Evolutionary conservation across 2,113 vertebrate species (phyloP).

Genomic region (Stegastes partitus): DNA sequence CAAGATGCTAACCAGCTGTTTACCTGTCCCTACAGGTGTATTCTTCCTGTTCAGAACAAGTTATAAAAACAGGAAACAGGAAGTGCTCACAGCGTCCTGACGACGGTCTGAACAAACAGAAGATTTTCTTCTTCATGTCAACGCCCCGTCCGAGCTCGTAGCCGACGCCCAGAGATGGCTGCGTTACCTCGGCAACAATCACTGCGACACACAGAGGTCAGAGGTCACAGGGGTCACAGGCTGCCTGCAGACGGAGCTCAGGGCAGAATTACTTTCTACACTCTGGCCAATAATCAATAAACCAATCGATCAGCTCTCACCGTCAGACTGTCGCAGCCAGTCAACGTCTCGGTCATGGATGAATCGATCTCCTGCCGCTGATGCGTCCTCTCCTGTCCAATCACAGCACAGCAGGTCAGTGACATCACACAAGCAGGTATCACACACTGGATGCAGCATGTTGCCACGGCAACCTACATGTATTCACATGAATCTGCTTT

Average conservation of each 20-base stretch:
- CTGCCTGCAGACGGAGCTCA: not conserved
- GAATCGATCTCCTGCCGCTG: not conserved
- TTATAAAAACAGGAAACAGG: not conserved
- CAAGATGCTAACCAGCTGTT: no score
- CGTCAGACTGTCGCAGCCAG: conserved; percentile 63
- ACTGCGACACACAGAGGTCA: conserved; percentile 51
- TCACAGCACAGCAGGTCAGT: conserved; percentile 48
- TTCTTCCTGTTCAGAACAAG: no score
- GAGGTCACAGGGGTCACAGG: conserved; percentile 10
- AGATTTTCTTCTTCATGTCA: conserved; percentile 59
- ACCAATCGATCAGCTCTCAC: conserved; percentile 26
- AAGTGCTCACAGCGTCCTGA: conserved; percentile 67
- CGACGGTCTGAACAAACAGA: conserved; percentile 73
- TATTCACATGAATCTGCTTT: no score
- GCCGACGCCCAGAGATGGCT: conserved; percentile 76
- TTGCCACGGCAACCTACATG: no score
- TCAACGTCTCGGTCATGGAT: conserved; percentile 72
- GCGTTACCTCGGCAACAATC: conserved; percentile 72
- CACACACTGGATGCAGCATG: not conserved
- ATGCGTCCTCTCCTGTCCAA: conserved; percentile 63
- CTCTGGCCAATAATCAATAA: not conserved
- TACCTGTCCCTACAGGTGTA: no score
- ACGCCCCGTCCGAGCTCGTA: conserved; percentile 70
- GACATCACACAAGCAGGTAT: conserved; percentile 11
- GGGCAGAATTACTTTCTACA: no score